Evolutionary conservation across 2,888 invertebrate species (phyloP), one percentile per base, ranked within the genome.

Genomic region (Sicus ferrugineus): DNA sequence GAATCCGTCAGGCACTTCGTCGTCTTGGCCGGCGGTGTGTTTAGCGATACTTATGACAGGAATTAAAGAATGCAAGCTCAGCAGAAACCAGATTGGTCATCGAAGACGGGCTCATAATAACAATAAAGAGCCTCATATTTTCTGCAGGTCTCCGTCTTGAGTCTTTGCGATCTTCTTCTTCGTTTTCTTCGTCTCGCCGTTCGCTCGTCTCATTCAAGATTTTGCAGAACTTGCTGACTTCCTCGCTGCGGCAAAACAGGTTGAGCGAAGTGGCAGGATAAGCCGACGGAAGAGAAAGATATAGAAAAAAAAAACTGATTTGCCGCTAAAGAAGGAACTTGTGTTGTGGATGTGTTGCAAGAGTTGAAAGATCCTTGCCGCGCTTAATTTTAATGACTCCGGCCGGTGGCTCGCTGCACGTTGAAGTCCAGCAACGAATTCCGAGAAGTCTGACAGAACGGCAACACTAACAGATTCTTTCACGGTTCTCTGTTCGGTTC

Each of bases 101-200:
- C 50, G 50, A 52, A 52, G 23, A 11, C 50, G 21, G 50, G 50
- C 50, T 52, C 50, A 52, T 52, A 19, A 52, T 52, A 52, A 52
- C 19, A 52, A 52, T 52, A 11, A 52, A 52, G 50, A 52, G 50
- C 50, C 21, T 52, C 2, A 11, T 23, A 23, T 52, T 16, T 46
- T 46, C 46, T 46, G 23, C 19, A 23, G 11, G 5, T 52, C 23
- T 23, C 7, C 11, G 3, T 14, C 11, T 52, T n/a, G n/a, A n/a
- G 23, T 21, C 19, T 21, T 34, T 34, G 5, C 11, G 9, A 21
- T 21, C 19, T 21, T 7, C 23, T 52, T 3, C 21, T 52, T 52
- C 11, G 23, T 21, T 52, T 52, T 52, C 11, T 2, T 21, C 11
- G 19, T 3, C 9, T 23, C 21, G 23, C 19, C 50, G 5, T 2